Evolutionary conservation across 2,797 vertebrate species (phyloP).

Genomic region (Chiloscyllium punctatum): DNA sequence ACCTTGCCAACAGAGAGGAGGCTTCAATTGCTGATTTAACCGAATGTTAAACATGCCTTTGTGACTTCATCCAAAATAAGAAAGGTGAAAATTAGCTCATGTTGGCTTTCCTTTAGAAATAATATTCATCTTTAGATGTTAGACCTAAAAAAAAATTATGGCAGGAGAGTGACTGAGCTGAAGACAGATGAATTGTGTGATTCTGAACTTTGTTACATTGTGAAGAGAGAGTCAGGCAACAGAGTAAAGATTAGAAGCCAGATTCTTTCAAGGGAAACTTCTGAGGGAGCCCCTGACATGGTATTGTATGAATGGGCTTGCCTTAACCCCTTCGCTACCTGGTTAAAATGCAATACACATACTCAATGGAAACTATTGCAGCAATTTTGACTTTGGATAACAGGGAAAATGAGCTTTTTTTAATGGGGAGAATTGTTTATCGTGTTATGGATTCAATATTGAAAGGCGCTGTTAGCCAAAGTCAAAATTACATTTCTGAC

Average conservation of each 20-base stretch:
- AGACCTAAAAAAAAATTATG: background rate
- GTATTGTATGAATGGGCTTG: no score
- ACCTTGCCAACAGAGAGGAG: constrained; percentile 19
- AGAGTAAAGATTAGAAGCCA: background rate
- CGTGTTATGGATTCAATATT: background rate
- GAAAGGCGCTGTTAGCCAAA: no score
- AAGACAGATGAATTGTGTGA: background rate
- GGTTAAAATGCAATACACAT: background rate
- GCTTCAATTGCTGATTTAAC: background rate
- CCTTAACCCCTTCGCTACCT: background rate
- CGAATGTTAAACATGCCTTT: background rate
- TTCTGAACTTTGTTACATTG: background rate
- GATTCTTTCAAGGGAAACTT: background rate
- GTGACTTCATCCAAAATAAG: background rate
- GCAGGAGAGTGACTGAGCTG: background rate
- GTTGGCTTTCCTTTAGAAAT: background rate
- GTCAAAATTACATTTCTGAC: background rate
- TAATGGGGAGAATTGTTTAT: no score
- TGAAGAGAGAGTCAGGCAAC: background rate
- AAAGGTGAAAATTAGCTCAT: background rate
- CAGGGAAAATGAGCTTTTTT: background rate
- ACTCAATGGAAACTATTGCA: no score
- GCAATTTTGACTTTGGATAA: background rate
- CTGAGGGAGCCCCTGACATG: background rate
- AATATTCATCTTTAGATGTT: constrained; percentile 4